These are phyloP conservation scores for Proisotoma minuta DNA, from an alignment of 2,888 invertebrate genomes.

Conservation along the genomic window DNA sequence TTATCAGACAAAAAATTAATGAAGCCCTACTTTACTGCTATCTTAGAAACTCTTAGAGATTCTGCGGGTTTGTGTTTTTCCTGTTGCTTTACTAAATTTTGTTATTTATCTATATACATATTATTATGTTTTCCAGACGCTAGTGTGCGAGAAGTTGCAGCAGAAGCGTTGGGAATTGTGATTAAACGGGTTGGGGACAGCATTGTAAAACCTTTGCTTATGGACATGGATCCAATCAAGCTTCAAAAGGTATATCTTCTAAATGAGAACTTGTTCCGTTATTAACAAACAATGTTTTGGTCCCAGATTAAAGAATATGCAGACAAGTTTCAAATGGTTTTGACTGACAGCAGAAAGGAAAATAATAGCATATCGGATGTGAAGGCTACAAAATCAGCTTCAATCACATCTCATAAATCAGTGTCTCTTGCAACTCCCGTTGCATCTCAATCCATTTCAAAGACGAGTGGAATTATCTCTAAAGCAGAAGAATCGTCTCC, in stretches of 20 bases:
- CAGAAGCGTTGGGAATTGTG: constrained; percentile 87
- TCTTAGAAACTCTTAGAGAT: constrained; percentile 74
- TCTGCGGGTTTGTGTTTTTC: constrained; percentile 56
- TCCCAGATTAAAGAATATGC: constrained; percentile 79
- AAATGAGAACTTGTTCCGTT: background rate
- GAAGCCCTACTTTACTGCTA: constrained; percentile 70
- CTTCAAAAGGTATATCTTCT: constrained; percentile 67
- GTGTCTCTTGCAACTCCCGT: constrained; percentile 50
- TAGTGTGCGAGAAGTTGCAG: constrained; percentile 83
- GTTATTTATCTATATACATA: too few relatives aligned
- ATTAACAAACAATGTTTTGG: background rate
- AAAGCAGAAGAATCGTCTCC: constrained; percentile 31
- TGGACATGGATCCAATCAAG: constrained; percentile 84
- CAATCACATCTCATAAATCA: constrained; percentile 55
- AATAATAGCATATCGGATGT: too few relatives aligned
- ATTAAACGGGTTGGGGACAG: constrained; percentile 93
- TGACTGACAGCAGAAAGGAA: too few relatives aligned
- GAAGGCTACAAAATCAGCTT: constrained; percentile 55
- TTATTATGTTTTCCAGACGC: constrained; percentile 60
- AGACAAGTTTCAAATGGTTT: too few relatives aligned
- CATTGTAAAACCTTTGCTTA: constrained; percentile 74
- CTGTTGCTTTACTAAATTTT: too few relatives aligned
- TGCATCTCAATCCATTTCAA: constrained; percentile 18
- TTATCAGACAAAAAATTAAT: constrained; percentile 83
- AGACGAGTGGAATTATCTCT: constrained; percentile 18